Evolutionary conservation across 2,113 vertebrate species (phyloP).

Genomic region (Garra rufa): DNA sequence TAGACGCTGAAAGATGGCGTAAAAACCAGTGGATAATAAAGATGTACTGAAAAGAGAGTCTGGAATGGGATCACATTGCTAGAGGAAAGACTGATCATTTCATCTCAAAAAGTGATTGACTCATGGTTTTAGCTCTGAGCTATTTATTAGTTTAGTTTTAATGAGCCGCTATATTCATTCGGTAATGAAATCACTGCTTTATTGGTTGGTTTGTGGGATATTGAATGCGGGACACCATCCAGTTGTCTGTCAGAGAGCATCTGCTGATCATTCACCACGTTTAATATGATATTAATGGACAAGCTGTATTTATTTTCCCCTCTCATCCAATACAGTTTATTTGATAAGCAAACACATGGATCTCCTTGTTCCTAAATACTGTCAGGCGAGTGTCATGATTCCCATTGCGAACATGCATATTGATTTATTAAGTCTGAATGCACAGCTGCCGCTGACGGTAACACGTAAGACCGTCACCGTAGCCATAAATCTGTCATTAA

Average conservation of each 20-base stretch:
- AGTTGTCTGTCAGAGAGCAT: conserved; percentile 38
- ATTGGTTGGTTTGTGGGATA: conserved; percentile 46
- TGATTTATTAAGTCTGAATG: conserved; percentile 50
- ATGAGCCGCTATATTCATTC: conserved; percentile 51
- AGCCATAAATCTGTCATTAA: conserved; percentile 39
- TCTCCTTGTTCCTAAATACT: conserved; percentile 39
- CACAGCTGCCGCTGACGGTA: conserved; percentile 24
- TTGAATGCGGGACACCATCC: conserved; percentile 44
- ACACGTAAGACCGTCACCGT: conserved; percentile 33
- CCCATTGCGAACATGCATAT: conserved; percentile 32
- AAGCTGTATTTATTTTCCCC: conserved; percentile 10
- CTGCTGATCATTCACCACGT: conserved; percentile 34
- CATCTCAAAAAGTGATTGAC: background rate
- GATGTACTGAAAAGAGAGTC: background rate
- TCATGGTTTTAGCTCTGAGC: conserved; percentile 23
- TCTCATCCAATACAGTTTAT: conserved; percentile 24
- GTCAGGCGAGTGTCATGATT: conserved; percentile 22
- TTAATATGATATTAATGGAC: conserved; percentile 45
- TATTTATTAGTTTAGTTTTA: conserved; percentile 63
- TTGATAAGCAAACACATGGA: conserved; percentile 27
- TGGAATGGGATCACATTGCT: background rate
- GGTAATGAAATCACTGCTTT: conserved; percentile 57
- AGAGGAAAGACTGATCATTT: background rate
- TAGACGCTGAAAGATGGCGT: background rate
- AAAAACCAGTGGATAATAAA: conserved; percentile 17